Base-by-base conservation (phyloP, 2,113 vertebrate species). In the Chitala chitala region DNA sequence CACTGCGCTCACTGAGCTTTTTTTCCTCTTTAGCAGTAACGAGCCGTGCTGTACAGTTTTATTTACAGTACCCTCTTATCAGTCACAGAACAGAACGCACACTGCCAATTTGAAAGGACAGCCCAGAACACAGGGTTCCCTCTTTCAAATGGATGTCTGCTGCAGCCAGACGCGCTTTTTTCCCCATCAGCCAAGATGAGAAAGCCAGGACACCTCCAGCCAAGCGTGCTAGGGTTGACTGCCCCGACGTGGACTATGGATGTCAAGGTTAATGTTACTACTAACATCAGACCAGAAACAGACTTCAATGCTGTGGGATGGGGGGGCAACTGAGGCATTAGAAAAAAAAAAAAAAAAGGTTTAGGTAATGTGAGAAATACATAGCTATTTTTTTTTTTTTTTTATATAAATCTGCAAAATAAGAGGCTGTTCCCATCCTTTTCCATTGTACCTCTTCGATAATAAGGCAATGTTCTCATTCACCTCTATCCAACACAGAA, bases 51-150 rank as follows among this genome's bases (percentile, higher is more conserved):
- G 91, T 93, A 96, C 94, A 94, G 91, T 95, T 95, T 94, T 96
- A 98, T 98, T 98, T 98, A 96, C 96, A 96, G 94, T 87, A 90
- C 90, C 91, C 88, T 93, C 94, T 97, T 98, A 98, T 98, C 96
- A 95, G 94, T 83, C 89, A 82, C 88, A 89, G 92, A 94, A 92
- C 94, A 93, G 92, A 80, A 88, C 84, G 78, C 87, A 74, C 89
- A 82, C 92, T 94, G 94, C 94, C 94, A 94, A 89, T 89, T 93
- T 94, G 86, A 92, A 90, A 93, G 92, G 92, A 92, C 93, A 92
- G 92, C 88, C 86, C 85, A 87, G 95, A 85, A 95, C 95, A 92
- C 92, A 53, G 78, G 96, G 95, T 95, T 94, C 95, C 88, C 89
- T 90, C 82, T 66, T 91, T 91, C 84, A 83, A 90, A 91, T 87